Evolutionary conservation across 2,113 vertebrate species (phyloP), one percentile per base, ranked within the genome.

Genomic region (Poicephalus meyeri): DNA sequence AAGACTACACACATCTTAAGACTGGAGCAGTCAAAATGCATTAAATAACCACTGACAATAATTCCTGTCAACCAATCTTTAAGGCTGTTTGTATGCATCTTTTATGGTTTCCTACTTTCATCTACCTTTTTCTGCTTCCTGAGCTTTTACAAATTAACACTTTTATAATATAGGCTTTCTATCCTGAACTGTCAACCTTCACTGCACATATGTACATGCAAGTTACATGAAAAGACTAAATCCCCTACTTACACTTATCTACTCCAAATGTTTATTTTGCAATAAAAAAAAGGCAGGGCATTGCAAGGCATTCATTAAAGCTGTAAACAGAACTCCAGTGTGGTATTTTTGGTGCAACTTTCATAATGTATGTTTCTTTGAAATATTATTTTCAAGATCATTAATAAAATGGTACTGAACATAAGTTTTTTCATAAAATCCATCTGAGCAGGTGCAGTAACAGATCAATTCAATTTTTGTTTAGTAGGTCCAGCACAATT

Each of bases 391-490:
- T 80, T 70, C 60, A 77, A 73, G 31, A 64, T 90, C 49, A 81
- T 63, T 86, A 52, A 86, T 50, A 69, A 97, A 89, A 86, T 53
- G 10, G 16, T 79, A 60, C 18, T 35, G 24, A 85, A 72, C 16
- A 50, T 88, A 61, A 79, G 18, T 6, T 55, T 79, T 56, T 81
- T 86, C 89, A 42, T 84, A 87, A 79, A 93, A 76, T 89, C 50
- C 78, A 26, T 65, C 69, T 44, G 14, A 93, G 39, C 56, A 87
- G 61, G 64, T 85, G 65, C 66, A 86, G 41, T 18, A 44, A 81
- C 73, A 93, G 80, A 92, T 47, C 86, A 61, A 68, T 84, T 92
- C 13, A 39, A n/a, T 60, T 93, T 88, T 78, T 94, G 21, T 78
- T 91, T 88, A 86, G 42, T 33, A 83, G 29, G 42, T 81, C 60